Conservation (phyloP, 2,113 vertebrate species). For the Alexandromys fortis region DNA sequence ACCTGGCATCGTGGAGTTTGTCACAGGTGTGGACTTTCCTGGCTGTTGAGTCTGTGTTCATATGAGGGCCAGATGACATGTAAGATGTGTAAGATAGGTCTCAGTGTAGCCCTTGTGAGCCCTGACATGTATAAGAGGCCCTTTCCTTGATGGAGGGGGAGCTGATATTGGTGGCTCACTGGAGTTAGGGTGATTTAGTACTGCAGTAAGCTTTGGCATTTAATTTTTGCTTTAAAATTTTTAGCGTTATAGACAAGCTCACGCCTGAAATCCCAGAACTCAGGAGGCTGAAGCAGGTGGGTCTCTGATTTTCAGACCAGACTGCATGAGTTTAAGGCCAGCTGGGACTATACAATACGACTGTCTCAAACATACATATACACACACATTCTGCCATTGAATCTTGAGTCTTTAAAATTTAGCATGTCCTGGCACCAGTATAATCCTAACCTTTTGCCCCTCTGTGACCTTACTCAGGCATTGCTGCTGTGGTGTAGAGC, state of each 20-base stretch:
- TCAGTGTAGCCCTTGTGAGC: background rate
- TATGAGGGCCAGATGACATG: background rate
- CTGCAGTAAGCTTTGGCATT: background rate
- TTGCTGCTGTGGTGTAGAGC: background rate
- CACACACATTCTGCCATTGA: background rate
- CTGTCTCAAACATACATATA: background rate
- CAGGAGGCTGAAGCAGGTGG: background rate
- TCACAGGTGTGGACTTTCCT: background rate
- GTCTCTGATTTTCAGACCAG: background rate
- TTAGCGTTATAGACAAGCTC: background rate
- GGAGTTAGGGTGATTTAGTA: background rate
- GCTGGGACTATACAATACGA: background rate
- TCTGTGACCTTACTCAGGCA: background rate
- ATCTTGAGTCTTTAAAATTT: background rate
- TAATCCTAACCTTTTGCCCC: no score
- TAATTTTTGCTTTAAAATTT: constrained; percentile 22
- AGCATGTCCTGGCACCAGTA: background rate
- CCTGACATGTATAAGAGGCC: background rate
- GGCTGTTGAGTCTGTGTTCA: background rate
- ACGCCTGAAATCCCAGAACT: background rate
- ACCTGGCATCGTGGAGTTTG: background rate
- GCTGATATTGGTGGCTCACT: background rate
- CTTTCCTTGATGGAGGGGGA: background rate
- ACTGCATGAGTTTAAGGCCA: background rate
- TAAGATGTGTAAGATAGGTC: background rate